Base-by-base conservation (phyloP, 2,797 vertebrate genomes). In the Enteromius paludinosus region DNA sequence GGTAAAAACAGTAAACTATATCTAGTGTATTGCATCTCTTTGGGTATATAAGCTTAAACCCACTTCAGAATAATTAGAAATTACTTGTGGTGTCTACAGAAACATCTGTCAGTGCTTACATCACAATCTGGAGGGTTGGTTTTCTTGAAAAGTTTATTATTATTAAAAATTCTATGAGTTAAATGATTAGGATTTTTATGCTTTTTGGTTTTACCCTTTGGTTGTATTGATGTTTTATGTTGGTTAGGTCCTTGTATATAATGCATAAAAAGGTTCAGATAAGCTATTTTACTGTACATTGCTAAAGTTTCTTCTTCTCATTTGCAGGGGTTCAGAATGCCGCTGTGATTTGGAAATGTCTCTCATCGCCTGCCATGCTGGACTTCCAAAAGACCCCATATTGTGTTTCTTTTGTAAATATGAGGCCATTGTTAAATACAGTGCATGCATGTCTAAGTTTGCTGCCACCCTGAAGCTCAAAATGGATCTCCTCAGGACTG, bases 401-500 rank as follows among this genome's bases (percentile, higher is more conserved):
- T 66, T 17, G 15, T 47, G 45, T 61, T 74, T 70, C 5, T 15
- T 64, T 70, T 18, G 68, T 80, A 49, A 15, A 45, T 80, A 74
- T 68, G 64, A 83, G 25, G 52, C 10, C 0, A 10, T 62, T 81
- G 47, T 66, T 49, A 33, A 68, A 64, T 43, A 15, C 77, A 52
- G 25, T 79, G 33, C 70, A 28, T 14, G 45, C 73, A 12, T 47
- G 25, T 54, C 41, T 69, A 47, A 84, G 56, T 73, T 38, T 75
- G 80, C 70, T 61, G 20, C n/a, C 35, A 15, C 64, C 47, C 70
- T 76, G 17, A 54, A 66, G 17, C 74, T 74, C n/a, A 76, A 45
- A 64, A 81, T 65, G 85, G 87, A 73, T 49, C 59, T 66, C 77
- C 85, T 15, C 85, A 87, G 85, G 89, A 84, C 85, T 84, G 66